Evolutionary conservation across 2,797 vertebrate species (phyloP), one percentile per base, ranked within the genome.

Genomic region (Cryptoprocta ferox): DNA sequence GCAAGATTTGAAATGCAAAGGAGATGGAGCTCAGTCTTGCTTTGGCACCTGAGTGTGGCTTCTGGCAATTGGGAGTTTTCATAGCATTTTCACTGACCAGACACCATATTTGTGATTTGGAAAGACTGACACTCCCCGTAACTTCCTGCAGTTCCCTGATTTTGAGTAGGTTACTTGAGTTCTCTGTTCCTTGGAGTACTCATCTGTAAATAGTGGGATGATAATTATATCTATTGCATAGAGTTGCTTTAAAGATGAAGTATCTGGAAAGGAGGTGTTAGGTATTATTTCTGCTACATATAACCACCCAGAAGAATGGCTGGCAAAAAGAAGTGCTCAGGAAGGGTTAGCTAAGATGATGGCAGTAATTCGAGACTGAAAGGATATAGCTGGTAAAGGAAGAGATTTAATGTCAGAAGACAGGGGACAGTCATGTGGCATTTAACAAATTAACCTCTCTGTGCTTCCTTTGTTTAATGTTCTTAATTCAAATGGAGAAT

Each of bases 71-170:
- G 9, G 73, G n/a, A 78, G 59, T 61, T 53, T 63, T 66, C 59
- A 19, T 19, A 71, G 35, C 21, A 53, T 89, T 96, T 91, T 97
- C 75, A 95, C 32, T 50, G 15, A 50, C 28, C 53, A 87, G 32
- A 93, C n/a, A 76, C 14, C n/a, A 71, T 30, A 81, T 70, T 28
- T 66, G 15, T 63, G 10, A 92, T 21, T 19, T 30, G 35, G 32
- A 50, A 94, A 91, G 48, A 61, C 28, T 19, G 32, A 75, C 26
- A 85, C 7, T 70, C 24, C 6, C 50, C 50, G n/a, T 19, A 45
- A n/a, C 6, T 35, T 39, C 35, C 19, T 71, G 65, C 4, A 63
- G 48, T 66, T 90, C 93, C 30, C 45, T 92, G 28, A 91, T 35
- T 37, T 80, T 87, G 71, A 93, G 73, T 56, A 91, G 84, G 18